These are phyloP conservation scores for Hesperophylax magnus DNA, from an alignment of 1,140 invertebrate species.

Conservation along the genomic window DNA sequence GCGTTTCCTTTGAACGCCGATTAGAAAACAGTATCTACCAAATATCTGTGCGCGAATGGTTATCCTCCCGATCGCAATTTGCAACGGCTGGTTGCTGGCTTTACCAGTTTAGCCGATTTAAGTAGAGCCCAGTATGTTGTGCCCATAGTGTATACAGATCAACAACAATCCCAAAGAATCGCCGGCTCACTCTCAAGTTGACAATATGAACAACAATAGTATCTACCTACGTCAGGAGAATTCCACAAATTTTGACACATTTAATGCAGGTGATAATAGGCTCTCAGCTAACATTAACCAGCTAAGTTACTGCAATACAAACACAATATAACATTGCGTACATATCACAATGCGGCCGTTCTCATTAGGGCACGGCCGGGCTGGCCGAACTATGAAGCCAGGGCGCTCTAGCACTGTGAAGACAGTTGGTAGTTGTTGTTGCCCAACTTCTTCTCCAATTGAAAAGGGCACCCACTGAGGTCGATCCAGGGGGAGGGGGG, in stretches of 20 bases:
- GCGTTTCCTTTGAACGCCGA: slow-evolving; percentile 49
- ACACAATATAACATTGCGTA: neutral
- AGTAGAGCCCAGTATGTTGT: too few species aligned
- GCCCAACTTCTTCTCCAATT: slow-evolving; percentile 12
- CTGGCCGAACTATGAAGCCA: slow-evolving; percentile 59
- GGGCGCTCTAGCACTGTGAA: slow-evolving; percentile 59
- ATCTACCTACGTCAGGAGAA: neutral
- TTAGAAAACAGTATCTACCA: slow-evolving; percentile 40
- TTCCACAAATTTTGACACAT: neutral
- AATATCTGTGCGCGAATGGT: slow-evolving; percentile 44
- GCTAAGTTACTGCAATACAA: slow-evolving; percentile 12
- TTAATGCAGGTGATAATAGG: neutral
- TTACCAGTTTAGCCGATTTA: neutral
- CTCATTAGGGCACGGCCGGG: slow-evolving; percentile 32
- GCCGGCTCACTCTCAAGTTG: too few species aligned
- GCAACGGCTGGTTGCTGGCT: slow-evolving; percentile 21
- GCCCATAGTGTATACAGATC: too few species aligned
- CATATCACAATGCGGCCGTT: slow-evolving; percentile 23
- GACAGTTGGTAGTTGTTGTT: neutral
- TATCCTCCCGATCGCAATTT: slow-evolving; percentile 45
- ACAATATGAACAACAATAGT: too few species aligned
- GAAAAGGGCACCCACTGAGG: slow-evolving; percentile 6
- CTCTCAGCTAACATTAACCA: slow-evolving; percentile 26
- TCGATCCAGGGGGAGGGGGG: neutral
- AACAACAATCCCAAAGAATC: too few species aligned